phyloP scores from a whole-genome alignment of 2,797 vertebrate species.

The Notolabrus celidotus region DNA sequence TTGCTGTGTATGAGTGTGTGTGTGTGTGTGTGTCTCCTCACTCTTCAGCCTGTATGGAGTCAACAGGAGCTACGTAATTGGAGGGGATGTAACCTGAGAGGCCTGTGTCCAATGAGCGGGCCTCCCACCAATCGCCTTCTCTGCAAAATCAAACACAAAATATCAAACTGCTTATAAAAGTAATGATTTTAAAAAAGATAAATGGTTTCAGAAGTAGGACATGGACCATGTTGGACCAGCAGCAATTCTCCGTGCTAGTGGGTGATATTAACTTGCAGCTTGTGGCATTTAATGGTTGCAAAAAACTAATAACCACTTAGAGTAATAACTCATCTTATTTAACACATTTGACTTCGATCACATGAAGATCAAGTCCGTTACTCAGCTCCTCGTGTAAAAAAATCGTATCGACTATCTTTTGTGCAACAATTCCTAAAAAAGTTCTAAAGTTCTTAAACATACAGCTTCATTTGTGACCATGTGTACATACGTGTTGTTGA shows the following conservation, averaged over 20 bases:
- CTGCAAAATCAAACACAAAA: slow-evolving; percentile 73
- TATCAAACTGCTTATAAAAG: neutral
- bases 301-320: slow-evolving; percentile 29
- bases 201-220: slow-evolving; percentile 1
- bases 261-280: slow-evolving; percentile 23
- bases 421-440: neutral
- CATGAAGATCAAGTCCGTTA: neutral
- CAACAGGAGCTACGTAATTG: slow-evolving; percentile 96
- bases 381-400: neutral
- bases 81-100: slow-evolving; percentile 94
- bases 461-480: neutral
- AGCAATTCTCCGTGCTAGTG: slow-evolving; percentile 27
- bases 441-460: neutral
- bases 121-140: slow-evolving; percentile 99
- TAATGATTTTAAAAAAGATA: neutral
- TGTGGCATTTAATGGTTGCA: slow-evolving; percentile 37
- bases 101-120: slow-evolving; percentile 94
- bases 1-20: slow-evolving; percentile 8
- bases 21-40: slow-evolving; percentile 79
- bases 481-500: slow-evolving; percentile 93
- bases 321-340: slow-evolving; percentile 31
- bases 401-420: too few relatives aligned
- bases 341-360: slow-evolving; percentile 33
- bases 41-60: slow-evolving; percentile 99
- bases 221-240: neutral